Evolutionary conservation across 2,797 vertebrate species (phyloP).

Genomic region (Malacoraja senta): DNA sequence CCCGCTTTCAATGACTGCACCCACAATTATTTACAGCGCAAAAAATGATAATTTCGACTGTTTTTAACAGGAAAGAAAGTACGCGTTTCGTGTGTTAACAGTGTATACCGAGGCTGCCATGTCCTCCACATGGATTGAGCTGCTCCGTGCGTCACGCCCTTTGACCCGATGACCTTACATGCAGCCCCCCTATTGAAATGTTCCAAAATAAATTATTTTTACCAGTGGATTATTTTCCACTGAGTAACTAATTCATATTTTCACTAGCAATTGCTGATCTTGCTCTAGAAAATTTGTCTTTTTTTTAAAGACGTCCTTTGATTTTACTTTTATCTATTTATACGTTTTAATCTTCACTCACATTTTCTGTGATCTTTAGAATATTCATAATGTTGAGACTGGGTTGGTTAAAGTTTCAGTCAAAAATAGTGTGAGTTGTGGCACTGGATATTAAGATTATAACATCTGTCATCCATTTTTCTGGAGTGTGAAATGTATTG

Average conservation of each 20-base stretch:
- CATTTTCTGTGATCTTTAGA: neutral
- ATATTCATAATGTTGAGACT: neutral
- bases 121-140: no score
- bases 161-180: no score
- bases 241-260: no score
- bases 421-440: neutral
- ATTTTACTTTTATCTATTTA: slow-evolving; percentile 1
- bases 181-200: no score
- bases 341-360: neutral
- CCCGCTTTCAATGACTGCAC: no score
- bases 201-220: neutral
- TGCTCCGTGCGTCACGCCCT: no score
- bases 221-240: no score
- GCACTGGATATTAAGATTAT: neutral
- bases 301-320: neutral
- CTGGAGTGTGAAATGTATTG: neutral
- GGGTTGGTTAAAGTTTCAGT: neutral
- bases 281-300: neutral
- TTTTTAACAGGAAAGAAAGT: no score
- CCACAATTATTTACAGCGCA: no score
- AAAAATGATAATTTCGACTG: no score
- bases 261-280: neutral
- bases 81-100: no score
- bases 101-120: no score
- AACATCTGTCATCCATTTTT: neutral